Evolutionary conservation across 2,888 invertebrate species (phyloP).

Genomic region (Calephelis perditalis): DNA sequence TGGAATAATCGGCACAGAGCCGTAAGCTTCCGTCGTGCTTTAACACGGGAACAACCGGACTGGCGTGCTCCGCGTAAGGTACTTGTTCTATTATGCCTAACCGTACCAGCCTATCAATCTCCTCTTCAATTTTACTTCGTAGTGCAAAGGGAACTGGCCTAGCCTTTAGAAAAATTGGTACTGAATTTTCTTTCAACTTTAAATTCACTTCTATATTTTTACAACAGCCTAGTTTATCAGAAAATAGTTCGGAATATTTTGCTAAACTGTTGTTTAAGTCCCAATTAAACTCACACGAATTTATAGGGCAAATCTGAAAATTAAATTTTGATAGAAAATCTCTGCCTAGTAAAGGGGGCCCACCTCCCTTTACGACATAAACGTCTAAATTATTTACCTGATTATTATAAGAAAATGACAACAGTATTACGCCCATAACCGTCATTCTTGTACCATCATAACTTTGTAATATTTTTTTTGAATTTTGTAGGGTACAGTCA

Average conservation of each 20-base stretch:
- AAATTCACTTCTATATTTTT: slow-evolving; percentile 1
- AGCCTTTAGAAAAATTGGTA: no score
- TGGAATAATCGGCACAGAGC: no score
- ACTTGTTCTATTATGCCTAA: no score
- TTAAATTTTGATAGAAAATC: not conserved
- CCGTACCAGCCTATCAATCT: no score
- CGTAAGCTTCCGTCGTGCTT: no score
- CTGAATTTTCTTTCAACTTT: not conserved
- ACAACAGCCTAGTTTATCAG: not conserved
- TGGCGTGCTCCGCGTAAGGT: no score
- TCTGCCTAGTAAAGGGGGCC: not conserved
- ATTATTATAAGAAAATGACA: not conserved
- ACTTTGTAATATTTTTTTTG: not conserved
- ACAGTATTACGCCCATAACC: not conserved
- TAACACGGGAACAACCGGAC: no score
- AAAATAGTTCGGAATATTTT: not conserved
- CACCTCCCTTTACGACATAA: not conserved
- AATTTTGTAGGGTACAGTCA: not conserved
- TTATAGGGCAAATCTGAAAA: not conserved
- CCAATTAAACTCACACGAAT: not conserved
- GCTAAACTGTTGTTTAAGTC: not conserved
- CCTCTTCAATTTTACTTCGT: slow-evolving; percentile 15
- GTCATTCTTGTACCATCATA: slow-evolving; percentile 1
- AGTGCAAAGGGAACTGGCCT: not conserved
- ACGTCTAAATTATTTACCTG: not conserved